Base-by-base conservation (phyloP, 2,888 invertebrate genomes). In the Petrolisthes manimaculis region DNA sequence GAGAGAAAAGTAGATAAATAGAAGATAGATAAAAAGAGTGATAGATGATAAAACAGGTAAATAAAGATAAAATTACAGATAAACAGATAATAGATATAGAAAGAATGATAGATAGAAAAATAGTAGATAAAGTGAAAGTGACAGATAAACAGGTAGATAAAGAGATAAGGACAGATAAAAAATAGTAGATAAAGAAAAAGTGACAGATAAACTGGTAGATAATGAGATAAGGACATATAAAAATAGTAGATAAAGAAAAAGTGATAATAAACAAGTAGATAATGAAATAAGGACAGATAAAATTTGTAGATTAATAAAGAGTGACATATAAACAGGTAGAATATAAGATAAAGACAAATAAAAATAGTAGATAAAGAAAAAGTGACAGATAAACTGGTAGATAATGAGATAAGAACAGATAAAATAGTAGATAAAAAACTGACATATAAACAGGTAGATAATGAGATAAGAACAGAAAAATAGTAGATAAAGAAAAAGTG, bases 401-500 rank as follows among this genome's bases (percentile, higher is more conserved):
- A 14, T 3, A 67, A n/a, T 6, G 9, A 53, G 51, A 61, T 18
- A 78, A 78, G 24, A 51, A 67, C n/a, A 67, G 14, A 69, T 71
- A 84, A 77, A 56, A 61, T 18, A 24, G 67, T 21, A 14, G 83
- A 67, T 77, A 55, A 21, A 18, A 67, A n/a, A 53, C 24, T 51
- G 83, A 67, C 51, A 61, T 21, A 51, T 54, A 82, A 56, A 82
- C 21, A 55, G 80, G 53, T 37, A 56, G 56, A 55, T 21, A 55
- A 21, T 21, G 67, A 67, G 61, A 67, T 54, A 67, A 67, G 67
- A 21, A 67, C 24, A 82, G 67, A 82, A 51, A 82, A 67, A 67
- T n/a, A n/a, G n/a, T n/a, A n/a, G n/a, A 83, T 21, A 71, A 71
- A 83, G 71, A 51, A 53, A 83, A 71, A 82, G 69, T 53, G 61